These are phyloP conservation scores for Bergia sp. DNA, from an alignment of 92 coral and sea anemone species.

Conservation along the genomic window DNA sequence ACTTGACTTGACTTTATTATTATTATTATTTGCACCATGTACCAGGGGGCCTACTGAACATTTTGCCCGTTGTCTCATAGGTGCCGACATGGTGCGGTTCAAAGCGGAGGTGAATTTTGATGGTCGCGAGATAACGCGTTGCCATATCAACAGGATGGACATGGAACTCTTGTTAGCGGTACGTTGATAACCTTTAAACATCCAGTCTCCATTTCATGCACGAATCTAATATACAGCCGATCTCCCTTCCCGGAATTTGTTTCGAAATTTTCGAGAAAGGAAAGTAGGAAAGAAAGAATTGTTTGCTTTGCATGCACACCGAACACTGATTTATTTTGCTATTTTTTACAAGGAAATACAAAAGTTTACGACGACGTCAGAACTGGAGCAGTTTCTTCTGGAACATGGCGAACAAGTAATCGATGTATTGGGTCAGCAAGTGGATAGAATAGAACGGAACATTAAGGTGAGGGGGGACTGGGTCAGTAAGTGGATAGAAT, in stretches of 20 bases:
- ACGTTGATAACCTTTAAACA: background rate
- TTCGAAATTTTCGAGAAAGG: background rate
- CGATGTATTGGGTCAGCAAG: constrained; percentile 49
- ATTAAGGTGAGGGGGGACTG: too few relatives aligned
- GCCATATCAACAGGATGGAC: constrained; percentile 91
- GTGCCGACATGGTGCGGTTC: constrained; percentile 97
- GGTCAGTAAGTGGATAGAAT: too few relatives aligned
- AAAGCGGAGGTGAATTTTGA: constrained; percentile 99
- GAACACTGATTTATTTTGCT: background rate
- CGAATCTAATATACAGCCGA: background rate
- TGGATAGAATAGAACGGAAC: too few relatives aligned
- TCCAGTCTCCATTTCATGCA: background rate
- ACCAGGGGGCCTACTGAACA: background rate
- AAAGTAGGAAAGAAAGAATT: too few relatives aligned
- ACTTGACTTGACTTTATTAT: too few relatives aligned
- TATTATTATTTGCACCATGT: too few relatives aligned
- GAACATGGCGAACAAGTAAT: constrained; percentile 99
- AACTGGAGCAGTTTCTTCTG: constrained; percentile 85
- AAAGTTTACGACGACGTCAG: constrained; percentile 82
- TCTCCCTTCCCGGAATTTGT: background rate
- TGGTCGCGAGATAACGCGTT: constrained; percentile 97
- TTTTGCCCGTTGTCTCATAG: constrained; percentile 40
- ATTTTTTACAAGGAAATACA: constrained; percentile 79
- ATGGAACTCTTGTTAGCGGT: constrained; percentile 81
- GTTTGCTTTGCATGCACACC: background rate